These are phyloP conservation scores for Aphelocoma coerulescens DNA, from an alignment of 2,113 vertebrate species.

Conservation along the genomic window DNA sequence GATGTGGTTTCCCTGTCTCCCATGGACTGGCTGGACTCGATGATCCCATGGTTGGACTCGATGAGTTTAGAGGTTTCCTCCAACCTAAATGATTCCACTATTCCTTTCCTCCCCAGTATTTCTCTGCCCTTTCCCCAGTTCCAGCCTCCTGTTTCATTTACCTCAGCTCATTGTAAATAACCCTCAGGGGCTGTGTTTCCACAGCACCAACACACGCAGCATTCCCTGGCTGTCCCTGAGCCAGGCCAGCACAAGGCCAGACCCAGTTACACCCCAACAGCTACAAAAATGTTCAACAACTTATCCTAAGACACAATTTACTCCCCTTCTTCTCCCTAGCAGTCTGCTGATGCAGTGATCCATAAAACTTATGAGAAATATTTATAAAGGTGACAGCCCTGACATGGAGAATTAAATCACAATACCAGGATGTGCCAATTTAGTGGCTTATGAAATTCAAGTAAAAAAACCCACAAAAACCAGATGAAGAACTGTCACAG, in stretches of 20 bases:
- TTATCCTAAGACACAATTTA: neutral
- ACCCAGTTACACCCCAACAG: neutral
- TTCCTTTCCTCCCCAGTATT: neutral
- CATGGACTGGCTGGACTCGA: fast-evolving
- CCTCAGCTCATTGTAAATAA: neutral
- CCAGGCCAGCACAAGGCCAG: neutral
- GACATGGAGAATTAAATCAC: slow-evolving; percentile 45
- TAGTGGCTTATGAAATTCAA: slow-evolving; percentile 16
- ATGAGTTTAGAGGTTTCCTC: neutral
- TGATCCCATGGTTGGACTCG: fast-evolving
- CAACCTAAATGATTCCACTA: neutral
- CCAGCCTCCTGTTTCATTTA: neutral
- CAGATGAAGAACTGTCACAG: slow-evolving; percentile 28
- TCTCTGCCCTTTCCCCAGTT: neutral
- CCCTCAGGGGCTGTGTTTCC: fast-evolving
- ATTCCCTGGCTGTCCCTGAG: neutral
- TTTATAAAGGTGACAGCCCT: slow-evolving; percentile 51
- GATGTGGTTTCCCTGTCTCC: neutral
- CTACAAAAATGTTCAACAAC: fast-evolving
- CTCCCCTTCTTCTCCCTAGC: neutral
- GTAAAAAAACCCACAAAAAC: neutral
- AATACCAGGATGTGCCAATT: neutral
- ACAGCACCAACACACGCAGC: fast-evolving
- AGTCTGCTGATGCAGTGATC: neutral
- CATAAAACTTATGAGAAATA: slow-evolving; percentile 31